phyloP scores from a whole-genome alignment of 2,113 vertebrate species.

The Perca fluviatilis region DNA sequence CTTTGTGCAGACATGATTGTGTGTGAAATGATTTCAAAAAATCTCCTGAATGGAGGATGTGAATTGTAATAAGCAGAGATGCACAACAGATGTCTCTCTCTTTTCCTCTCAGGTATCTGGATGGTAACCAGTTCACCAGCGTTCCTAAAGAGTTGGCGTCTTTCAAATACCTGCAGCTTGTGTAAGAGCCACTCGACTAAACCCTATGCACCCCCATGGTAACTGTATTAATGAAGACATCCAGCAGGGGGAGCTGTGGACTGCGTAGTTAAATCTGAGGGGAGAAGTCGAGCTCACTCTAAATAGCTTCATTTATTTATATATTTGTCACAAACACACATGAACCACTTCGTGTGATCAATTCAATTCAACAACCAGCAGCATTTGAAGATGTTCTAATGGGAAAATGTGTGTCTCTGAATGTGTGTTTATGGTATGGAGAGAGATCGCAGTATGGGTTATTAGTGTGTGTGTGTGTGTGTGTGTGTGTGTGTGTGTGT shows the following conservation, averaged over 20 bases:
- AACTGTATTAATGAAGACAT: neutral
- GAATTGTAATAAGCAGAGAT: neutral
- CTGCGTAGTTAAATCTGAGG: neutral
- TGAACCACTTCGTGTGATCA: neutral
- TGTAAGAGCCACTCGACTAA: slow-evolving; percentile 86
- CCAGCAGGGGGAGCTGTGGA: slow-evolving; percentile 71
- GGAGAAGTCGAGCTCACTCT: neutral
- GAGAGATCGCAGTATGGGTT: neutral
- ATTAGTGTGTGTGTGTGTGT: neutral
- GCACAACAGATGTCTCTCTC: neutral
- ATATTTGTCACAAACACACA: neutral
- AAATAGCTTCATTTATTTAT: neutral
- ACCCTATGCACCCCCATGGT: neutral
- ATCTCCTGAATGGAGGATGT: neutral
- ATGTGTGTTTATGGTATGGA: neutral
- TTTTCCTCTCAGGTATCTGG: slow-evolving; percentile 89
- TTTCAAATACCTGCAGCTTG: slow-evolving; percentile 94
- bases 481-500: slow-evolving; percentile 24
- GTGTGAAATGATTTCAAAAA: neutral
- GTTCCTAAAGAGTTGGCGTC: slow-evolving; percentile 91
- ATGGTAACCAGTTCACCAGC: slow-evolving; percentile 95
- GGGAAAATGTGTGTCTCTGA: neutral
- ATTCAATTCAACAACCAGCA: neutral
- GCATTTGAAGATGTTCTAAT: neutral
- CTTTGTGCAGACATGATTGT: neutral